A percentile compares a stretch with the other conserved stretches of the same genome.
These are phyloP conservation scores for Protonemura montana DNA, from an alignment of 2,888 invertebrate species.

Conservation along the genomic window DNA sequence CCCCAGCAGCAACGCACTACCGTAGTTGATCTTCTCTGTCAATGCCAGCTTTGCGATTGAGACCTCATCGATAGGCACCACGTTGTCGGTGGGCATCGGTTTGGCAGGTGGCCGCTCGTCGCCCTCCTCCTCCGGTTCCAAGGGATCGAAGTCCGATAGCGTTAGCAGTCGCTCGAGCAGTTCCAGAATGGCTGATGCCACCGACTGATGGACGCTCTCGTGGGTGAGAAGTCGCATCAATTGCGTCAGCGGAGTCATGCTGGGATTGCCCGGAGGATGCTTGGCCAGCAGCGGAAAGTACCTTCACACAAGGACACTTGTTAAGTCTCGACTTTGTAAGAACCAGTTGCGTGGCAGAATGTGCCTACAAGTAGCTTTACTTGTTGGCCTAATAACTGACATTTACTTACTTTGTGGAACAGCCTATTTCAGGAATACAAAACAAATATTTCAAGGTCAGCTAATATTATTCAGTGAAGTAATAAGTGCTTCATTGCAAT, in stretches of 20 bases:
- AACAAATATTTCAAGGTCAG: no score
- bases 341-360: no score
- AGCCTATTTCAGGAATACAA: no score
- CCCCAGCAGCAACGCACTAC: slow-evolving; percentile 76
- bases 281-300: slow-evolving; percentile 77
- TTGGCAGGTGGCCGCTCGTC: neutral
- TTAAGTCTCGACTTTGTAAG: no score
- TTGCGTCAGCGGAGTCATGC: slow-evolving; percentile 69
- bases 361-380: no score
- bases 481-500: no score
- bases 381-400: no score
- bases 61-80: slow-evolving; percentile 56
- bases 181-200: slow-evolving; percentile 74
- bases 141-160: slow-evolving; percentile 63
- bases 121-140: slow-evolving; percentile 33
- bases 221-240: slow-evolving; percentile 76
- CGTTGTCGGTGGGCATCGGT: slow-evolving; percentile 57
- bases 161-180: slow-evolving; percentile 79
- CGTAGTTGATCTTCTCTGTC: slow-evolving; percentile 69
- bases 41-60: slow-evolving; percentile 52
- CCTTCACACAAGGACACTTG: slow-evolving; percentile 53
- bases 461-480: no score
- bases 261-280: slow-evolving; percentile 59
- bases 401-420: no score
- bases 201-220: slow-evolving; percentile 71